Conservation (phyloP, 2,797 vertebrate species). For the Pantherophis vulpinus region DNA sequence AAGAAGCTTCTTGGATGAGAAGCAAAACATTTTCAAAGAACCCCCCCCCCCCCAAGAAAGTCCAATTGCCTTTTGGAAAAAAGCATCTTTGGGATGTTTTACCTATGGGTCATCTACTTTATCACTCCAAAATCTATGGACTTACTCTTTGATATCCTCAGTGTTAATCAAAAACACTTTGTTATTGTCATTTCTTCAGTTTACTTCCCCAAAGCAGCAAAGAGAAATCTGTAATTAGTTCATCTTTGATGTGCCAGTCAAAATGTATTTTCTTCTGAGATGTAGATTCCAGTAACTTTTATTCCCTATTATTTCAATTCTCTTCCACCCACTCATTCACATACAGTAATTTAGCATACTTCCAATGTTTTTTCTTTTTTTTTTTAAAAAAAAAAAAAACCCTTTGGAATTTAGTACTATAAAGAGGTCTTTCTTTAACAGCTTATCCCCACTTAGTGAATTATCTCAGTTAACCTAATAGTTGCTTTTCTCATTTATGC, state of each 20-base stretch:
- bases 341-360: neutral
- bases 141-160: neutral
- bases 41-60: neutral
- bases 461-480: slow-evolving; percentile 11
- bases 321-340: neutral
- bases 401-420: neutral
- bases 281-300: neutral
- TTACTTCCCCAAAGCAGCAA: neutral
- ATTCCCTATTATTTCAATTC: neutral
- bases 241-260: neutral
- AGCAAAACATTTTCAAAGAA: neutral
- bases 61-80: neutral
- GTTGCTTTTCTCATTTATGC: neutral
- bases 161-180: neutral
- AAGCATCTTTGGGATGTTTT: neutral
- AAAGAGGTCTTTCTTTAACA: neutral
- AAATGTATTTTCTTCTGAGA: neutral
- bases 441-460: slow-evolving; percentile 2
- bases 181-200: neutral
- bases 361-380: neutral
- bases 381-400: too few species aligned
- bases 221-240: neutral
- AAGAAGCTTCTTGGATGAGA: neutral
- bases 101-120: neutral
- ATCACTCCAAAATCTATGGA: too few species aligned